These are phyloP conservation scores for Lithophane semibrunnea DNA, from an alignment of 2,888 invertebrate genomes.

Conservation along the genomic window DNA sequence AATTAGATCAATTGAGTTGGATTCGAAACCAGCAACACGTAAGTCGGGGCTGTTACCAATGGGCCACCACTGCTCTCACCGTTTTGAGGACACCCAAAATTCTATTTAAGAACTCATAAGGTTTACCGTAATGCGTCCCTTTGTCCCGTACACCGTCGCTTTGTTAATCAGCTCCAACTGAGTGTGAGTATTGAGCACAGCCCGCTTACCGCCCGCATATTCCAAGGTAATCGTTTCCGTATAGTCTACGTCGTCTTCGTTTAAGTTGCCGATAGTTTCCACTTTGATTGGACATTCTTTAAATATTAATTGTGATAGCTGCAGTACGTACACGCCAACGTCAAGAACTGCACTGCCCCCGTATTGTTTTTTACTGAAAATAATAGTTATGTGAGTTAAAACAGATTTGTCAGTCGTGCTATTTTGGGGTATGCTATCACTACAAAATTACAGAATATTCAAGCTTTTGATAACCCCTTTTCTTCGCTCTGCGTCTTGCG, in stretches of 20 bases:
- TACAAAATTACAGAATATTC: not conserved
- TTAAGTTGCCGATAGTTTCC: slow-evolving; percentile 92
- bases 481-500: not conserved
- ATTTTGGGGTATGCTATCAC: not conserved
- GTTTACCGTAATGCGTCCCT: slow-evolving; percentile 91
- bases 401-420: not conserved
- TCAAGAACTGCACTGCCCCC: slow-evolving; percentile 95
- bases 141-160: slow-evolving; percentile 92
- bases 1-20: not conserved
- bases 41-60: not conserved
- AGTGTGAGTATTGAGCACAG: slow-evolving; percentile 90
- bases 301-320: slow-evolving; percentile 93
- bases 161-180: slow-evolving; percentile 90
- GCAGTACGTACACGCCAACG: slow-evolving; percentile 94
- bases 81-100: not conserved
- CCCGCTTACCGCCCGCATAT: slow-evolving; percentile 91
- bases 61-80: not conserved
- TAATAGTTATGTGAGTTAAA: not conserved
- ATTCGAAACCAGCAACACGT: not conserved
- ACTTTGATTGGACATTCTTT: slow-evolving; percentile 92
- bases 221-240: slow-evolving; percentile 91
- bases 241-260: slow-evolving; percentile 93
- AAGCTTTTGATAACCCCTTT: not conserved
- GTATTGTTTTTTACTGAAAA: slow-evolving; percentile 91
- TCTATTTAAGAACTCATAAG: not conserved